Conservation (phyloP, 2,888 invertebrate genomes). For the Mechanitis messenoides region DNA sequence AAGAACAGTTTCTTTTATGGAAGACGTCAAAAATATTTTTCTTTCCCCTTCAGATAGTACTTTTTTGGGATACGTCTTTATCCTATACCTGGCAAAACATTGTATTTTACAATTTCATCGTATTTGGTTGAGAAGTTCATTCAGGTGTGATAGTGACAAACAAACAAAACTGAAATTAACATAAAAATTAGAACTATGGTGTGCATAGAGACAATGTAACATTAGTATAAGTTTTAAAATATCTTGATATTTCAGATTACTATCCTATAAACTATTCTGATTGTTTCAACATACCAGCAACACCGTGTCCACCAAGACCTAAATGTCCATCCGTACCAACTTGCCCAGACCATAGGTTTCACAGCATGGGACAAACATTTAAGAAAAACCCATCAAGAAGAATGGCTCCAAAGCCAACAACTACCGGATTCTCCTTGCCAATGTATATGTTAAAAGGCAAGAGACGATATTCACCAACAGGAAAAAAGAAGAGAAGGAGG, state of each 20-base stretch:
- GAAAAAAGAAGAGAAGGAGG: slow-evolving; percentile 20
- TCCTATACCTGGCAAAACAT: no score
- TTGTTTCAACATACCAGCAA: slow-evolving; percentile 36
- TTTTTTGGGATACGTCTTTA: no score
- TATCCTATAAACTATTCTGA: slow-evolving; percentile 42
- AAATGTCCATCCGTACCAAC: slow-evolving; percentile 36
- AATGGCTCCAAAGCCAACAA: slow-evolving; percentile 27
- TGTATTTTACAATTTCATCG: no score
- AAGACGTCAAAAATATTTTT: not conserved
- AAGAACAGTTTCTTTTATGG: not conserved
- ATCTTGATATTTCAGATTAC: slow-evolving; percentile 38
- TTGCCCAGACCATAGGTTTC: slow-evolving; percentile 33
- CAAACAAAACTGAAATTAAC: no score
- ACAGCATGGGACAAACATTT: slow-evolving; percentile 37
- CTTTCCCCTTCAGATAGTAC: no score
- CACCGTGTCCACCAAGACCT: slow-evolving; percentile 31
- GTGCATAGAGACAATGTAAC: no score
- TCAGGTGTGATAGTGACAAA: no score
- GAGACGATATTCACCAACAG: slow-evolving; percentile 37
- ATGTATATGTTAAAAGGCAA: slow-evolving; percentile 37
- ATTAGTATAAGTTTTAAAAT: not conserved
- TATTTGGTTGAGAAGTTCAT: no score
- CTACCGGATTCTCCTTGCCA: slow-evolving; percentile 29
- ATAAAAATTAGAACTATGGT: no score
- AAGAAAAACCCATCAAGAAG: slow-evolving; percentile 32